Conservation (phyloP, 2,113 vertebrate species). For the Aspiorhynchus laticeps region DNA sequence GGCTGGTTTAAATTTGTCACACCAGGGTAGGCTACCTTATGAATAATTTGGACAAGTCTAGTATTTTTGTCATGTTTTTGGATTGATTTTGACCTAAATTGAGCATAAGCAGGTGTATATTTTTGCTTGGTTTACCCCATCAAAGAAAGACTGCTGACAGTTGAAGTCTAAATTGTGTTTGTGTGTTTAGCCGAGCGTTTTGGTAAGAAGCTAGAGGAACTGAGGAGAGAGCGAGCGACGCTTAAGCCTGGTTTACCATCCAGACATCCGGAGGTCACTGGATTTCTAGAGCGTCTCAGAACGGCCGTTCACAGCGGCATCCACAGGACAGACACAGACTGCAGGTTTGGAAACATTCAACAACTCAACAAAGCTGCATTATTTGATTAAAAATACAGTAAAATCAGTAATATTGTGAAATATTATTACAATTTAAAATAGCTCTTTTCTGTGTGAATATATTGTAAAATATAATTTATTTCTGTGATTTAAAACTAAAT, state of each 20-base stretch:
- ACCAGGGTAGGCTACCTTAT: neutral
- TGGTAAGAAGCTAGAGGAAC: constrained; percentile 81
- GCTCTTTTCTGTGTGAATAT: neutral
- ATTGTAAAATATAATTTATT: neutral
- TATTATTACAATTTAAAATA: neutral
- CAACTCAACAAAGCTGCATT: neutral
- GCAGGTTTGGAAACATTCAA: constrained; percentile 61
- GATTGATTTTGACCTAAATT: neutral
- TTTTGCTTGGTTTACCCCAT: neutral
- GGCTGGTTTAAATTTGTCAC: too few species aligned
- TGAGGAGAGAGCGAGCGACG: constrained; percentile 75
- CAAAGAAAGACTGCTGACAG: neutral
- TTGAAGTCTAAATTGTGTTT: constrained; percentile 21
- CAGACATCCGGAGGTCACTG: constrained; percentile 77
- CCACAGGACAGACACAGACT: constrained; percentile 56
- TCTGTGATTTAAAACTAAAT: neutral
- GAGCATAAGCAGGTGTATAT: neutral
- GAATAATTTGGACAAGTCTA: neutral
- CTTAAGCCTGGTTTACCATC: constrained; percentile 85
- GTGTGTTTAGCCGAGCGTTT: constrained; percentile 79
- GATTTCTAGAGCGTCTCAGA: constrained; percentile 77
- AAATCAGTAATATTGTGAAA: neutral
- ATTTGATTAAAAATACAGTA: neutral
- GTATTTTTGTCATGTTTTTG: neutral
- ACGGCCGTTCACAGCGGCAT: constrained; percentile 74